These are phyloP conservation scores for Thyatira batis DNA, from an alignment of 2,888 invertebrate genomes.

Conservation along the genomic window DNA sequence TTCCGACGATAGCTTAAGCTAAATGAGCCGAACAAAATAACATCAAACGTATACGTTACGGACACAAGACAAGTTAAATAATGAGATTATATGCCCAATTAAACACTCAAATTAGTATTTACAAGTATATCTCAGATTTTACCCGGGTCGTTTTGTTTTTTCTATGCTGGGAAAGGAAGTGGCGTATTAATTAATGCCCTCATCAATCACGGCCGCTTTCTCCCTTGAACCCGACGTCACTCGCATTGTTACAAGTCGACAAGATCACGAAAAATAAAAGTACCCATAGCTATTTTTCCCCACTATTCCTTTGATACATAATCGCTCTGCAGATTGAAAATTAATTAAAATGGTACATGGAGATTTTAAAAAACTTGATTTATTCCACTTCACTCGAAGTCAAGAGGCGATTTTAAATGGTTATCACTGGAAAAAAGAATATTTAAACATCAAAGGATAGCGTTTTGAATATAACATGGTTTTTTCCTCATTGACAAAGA, in stretches of 20 bases:
- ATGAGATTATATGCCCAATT: not conserved
- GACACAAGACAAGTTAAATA: not conserved
- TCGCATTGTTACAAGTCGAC: slow-evolving; percentile 62
- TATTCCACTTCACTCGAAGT: not conserved
- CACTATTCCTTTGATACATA: slow-evolving; percentile 6
- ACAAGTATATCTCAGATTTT: slow-evolving; percentile 24
- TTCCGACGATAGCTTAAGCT: not conserved
- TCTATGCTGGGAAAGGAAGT: slow-evolving; percentile 60
- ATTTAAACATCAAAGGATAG: not conserved
- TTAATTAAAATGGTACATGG: not conserved
- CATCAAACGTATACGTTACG: not conserved
- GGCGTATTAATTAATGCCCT: slow-evolving; percentile 71
- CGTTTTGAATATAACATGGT: not conserved
- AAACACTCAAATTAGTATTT: slow-evolving; percentile 48
- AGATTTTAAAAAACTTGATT: not conserved
- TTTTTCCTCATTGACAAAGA: not conserved
- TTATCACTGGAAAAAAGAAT: not conserved
- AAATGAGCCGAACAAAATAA: not conserved
- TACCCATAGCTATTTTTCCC: slow-evolving; percentile 19
- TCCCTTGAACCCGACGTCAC: slow-evolving; percentile 61
- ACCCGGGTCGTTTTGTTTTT: slow-evolving; percentile 54
- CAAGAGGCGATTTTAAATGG: not conserved
- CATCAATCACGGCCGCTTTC: slow-evolving; percentile 70
- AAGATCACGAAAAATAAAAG: slow-evolving; percentile 44
- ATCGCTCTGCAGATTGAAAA: not conserved